phyloP scores from a whole-genome alignment of 2,113 vertebrate genomes.

The Thymallus thymallus region DNA sequence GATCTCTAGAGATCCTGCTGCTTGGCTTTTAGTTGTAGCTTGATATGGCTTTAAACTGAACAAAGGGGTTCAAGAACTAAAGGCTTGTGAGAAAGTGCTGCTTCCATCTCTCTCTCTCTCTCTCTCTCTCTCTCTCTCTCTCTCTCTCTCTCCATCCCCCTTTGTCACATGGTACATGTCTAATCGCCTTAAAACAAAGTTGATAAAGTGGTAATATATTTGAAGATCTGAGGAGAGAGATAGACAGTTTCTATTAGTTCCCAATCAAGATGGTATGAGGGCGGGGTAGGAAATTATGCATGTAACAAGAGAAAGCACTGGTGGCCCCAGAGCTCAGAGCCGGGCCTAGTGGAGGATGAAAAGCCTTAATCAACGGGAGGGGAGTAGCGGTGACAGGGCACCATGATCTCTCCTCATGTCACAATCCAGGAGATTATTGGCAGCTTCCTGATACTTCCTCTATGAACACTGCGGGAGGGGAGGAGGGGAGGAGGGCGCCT shows the following conservation, averaged over 20 bases:
- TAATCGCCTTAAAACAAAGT: conserved; percentile 66
- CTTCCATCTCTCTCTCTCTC: conserved; percentile 20
- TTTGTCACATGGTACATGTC: conserved; percentile 36
- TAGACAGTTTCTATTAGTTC: conserved; percentile 64
- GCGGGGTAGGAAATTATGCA: conserved; percentile 63
- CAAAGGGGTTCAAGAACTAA: background rate
- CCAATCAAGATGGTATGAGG: conserved; percentile 64
- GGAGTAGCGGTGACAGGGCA: conserved; percentile 53
- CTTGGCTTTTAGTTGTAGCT: conserved; percentile 15
- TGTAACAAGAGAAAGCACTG: conserved; percentile 63
- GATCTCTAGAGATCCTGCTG: conserved; percentile 35
- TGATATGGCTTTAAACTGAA: conserved; percentile 31
- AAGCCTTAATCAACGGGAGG: conserved; percentile 65
- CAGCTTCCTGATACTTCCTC: conserved; percentile 35
- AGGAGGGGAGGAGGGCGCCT: background rate
- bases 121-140: conserved; percentile 23
- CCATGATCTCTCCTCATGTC: conserved; percentile 39
- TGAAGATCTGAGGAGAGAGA: conserved; percentile 60
- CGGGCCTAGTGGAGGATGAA: conserved; percentile 54
- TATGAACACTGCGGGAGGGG: background rate
- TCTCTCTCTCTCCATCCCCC: background rate
- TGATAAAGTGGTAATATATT: conserved; percentile 62
- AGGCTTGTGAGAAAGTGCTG: background rate
- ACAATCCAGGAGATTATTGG: conserved; percentile 52
- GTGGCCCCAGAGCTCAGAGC: conserved; percentile 19